Evolutionary conservation across 1,140 invertebrate species (phyloP).

Genomic region (Scylla paramamosain): DNA sequence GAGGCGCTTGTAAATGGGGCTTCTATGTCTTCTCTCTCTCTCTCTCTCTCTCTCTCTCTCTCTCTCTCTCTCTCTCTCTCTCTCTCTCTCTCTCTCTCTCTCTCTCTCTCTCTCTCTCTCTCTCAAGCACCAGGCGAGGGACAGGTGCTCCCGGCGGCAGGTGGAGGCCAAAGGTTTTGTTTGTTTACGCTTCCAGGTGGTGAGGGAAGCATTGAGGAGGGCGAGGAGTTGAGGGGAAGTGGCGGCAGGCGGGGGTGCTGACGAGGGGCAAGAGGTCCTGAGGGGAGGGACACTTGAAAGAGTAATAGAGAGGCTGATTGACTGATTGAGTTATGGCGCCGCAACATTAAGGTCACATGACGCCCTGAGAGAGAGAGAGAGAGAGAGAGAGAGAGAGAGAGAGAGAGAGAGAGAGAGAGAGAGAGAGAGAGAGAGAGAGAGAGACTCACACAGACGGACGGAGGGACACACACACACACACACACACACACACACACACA

Average conservation of each 20-base stretch:
- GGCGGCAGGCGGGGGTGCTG: too few relatives aligned
- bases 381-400: neutral
- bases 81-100: constrained; percentile 17
- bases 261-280: too few relatives aligned
- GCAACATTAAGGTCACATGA: too few relatives aligned
- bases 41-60: constrained; percentile 11
- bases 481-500: too few relatives aligned
- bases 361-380: too few relatives aligned
- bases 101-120: neutral
- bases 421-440: too few relatives aligned
- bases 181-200: neutral
- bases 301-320: too few relatives aligned
- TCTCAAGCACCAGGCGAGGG: neutral
- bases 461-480: too few relatives aligned
- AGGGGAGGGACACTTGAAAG: too few relatives aligned
- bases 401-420: constrained; percentile 18
- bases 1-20: neutral
- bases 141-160: neutral
- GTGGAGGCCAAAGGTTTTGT: neutral
- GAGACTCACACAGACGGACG: too few relatives aligned
- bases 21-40: neutral
- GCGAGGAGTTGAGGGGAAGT: neutral
- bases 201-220: neutral
- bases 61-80: neutral
- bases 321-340: too few relatives aligned